Percentiles rank a stretch among this genome's conserved stretches.
phyloP scores from a whole-genome alignment of 1,140 invertebrate species.

The Brachionus calyciflorus region DNA sequence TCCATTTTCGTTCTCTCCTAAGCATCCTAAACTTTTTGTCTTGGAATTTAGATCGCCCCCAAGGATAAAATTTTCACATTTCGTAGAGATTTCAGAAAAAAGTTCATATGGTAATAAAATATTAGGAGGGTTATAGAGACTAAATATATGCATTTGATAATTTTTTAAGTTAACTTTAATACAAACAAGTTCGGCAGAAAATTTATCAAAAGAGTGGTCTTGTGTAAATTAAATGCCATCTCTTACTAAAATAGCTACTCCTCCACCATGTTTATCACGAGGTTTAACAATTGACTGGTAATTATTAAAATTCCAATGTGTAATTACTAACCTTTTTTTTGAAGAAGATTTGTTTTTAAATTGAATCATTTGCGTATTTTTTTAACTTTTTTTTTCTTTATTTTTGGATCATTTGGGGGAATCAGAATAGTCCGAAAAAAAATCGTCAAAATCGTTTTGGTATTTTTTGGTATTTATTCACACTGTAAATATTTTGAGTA shows the following conservation, averaged over 20 bases:
- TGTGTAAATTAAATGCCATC: background rate
- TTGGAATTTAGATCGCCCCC: background rate
- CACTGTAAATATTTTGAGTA: no score
- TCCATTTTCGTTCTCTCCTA: background rate
- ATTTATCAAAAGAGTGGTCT: background rate
- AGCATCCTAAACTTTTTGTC: background rate
- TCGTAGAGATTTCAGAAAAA: background rate
- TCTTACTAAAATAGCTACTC: background rate
- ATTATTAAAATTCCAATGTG: background rate
- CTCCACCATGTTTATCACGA: background rate
- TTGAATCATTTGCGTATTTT: background rate
- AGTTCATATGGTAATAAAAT: background rate
- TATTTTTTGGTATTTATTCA: no score
- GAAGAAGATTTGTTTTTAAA: background rate
- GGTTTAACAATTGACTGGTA: background rate
- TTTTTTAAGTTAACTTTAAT: background rate
- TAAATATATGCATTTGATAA: background rate
- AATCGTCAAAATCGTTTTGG: no score
- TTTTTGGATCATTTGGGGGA: no score
- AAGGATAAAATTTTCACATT: background rate
- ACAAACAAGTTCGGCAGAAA: background rate
- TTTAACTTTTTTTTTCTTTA: background rate
- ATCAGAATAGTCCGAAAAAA: no score
- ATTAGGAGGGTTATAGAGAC: background rate
- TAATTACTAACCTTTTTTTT: no score